These are phyloP conservation scores for Myzus persicae DNA, from an alignment of 1,140 invertebrate genomes.

Conservation along the genomic window DNA sequence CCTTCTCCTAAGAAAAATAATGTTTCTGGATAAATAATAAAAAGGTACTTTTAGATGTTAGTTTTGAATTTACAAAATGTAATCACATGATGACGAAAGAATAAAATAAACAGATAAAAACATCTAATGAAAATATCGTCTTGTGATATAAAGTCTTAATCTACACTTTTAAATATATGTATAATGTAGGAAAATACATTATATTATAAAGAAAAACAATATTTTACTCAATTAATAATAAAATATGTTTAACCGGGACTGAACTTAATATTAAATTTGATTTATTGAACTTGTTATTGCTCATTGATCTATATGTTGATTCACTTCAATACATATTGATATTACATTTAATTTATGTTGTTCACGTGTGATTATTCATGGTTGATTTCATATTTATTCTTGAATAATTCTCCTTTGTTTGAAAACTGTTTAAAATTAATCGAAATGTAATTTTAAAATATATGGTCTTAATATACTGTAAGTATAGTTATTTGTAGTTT, in stretches of 20 bases:
- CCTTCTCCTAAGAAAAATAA: neutral
- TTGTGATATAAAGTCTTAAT: neutral
- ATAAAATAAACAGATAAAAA: neutral
- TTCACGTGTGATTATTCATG: neutral
- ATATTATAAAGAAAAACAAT: neutral
- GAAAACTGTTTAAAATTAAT: neutral
- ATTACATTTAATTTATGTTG: neutral
- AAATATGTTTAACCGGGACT: neutral
- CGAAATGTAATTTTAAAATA: neutral
- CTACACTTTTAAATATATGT: neutral
- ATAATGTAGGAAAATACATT: neutral
- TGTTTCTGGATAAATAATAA: neutral
- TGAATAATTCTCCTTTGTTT: neutral
- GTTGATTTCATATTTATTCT: neutral
- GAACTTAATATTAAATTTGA: neutral
- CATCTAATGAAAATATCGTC: neutral
- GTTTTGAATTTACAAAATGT: no score
- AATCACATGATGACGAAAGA: no score
- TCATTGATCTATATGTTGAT: neutral
- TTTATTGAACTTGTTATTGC: neutral
- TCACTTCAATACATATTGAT: neutral
- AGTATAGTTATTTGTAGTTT: neutral
- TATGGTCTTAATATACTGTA: neutral
- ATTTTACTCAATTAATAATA: neutral
- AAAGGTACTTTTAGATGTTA: neutral